Evolutionary conservation across 2,888 invertebrate genomes (phyloP).

Genomic region (Lochmaea crataegi): DNA sequence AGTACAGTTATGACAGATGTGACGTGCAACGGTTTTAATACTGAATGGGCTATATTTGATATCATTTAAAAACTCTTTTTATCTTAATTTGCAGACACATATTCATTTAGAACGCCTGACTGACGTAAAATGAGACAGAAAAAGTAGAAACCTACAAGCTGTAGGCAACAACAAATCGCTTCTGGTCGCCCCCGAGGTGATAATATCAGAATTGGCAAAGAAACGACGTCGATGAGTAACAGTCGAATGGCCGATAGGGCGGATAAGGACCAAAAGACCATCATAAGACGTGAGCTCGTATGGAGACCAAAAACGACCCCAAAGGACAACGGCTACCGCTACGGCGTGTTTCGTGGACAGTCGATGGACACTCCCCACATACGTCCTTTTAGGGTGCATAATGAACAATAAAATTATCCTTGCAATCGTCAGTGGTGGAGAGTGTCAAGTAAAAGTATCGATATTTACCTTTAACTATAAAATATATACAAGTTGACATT

Average conservation of each 20-base stretch:
- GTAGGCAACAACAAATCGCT: slow-evolving; percentile 25
- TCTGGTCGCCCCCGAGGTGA: slow-evolving; percentile 24
- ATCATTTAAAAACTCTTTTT: no score
- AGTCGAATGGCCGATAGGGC: slow-evolving; percentile 37
- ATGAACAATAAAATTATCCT: slow-evolving; percentile 49
- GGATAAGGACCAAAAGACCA: slow-evolving; percentile 32
- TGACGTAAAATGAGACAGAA: not conserved
- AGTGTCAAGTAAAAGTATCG: not conserved
- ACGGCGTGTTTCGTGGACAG: slow-evolving; percentile 51
- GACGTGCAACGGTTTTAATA: no score
- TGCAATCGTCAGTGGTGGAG: slow-evolving; percentile 27
- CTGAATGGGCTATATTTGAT: no score
- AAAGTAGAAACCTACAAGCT: slow-evolving; percentile 14
- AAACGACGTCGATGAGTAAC: slow-evolving; percentile 43
- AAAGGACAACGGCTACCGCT: slow-evolving; percentile 45
- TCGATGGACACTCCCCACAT: slow-evolving; percentile 56
- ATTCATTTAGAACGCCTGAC: not conserved
- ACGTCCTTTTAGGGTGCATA: slow-evolving; percentile 53
- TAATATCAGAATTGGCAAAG: slow-evolving; percentile 41
- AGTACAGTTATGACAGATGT: no score
- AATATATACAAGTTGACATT: not conserved
- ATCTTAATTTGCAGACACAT: no score
- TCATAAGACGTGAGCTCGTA: slow-evolving; percentile 38
- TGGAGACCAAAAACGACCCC: slow-evolving; percentile 49
- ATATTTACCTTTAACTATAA: not conserved